phyloP scores from a whole-genome alignment of 2,888 invertebrate species.

The Congeria kusceri region DNA sequence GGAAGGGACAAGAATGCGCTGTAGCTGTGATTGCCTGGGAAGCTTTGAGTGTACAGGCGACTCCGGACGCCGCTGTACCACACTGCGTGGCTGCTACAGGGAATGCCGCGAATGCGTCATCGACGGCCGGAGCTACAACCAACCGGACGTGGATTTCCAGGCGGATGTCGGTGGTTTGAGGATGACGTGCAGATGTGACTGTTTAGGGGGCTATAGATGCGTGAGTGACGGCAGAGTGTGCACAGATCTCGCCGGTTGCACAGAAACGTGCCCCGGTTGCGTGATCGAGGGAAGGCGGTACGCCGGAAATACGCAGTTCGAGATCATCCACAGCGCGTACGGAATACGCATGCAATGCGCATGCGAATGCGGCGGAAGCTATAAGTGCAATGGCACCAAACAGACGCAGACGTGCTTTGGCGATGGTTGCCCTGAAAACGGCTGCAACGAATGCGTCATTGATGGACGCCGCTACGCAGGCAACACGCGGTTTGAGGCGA shows the following conservation, averaged over 20 bases:
- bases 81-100: conserved; percentile 25
- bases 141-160: conserved; percentile 47
- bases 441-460: conserved; percentile 49
- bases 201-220: conserved; percentile 37
- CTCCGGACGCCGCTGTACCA: conserved; percentile 16
- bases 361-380: conserved; percentile 41
- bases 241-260: conserved; percentile 19
- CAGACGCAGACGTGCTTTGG: conserved; percentile 25
- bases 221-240: conserved; percentile 26
- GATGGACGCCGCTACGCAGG: conserved; percentile 31
- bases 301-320: conserved; percentile 60
- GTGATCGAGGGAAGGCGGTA: conserved; percentile 61
- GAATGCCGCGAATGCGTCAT: conserved; percentile 51
- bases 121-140: conserved; percentile 23
- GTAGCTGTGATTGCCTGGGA: conserved; percentile 50
- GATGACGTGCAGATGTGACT: conserved; percentile 49
- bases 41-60: conserved; percentile 29
- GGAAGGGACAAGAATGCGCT: conserved; percentile 47
- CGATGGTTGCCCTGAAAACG: conserved; percentile 14
- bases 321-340: conserved; percentile 43
- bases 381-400: conserved; percentile 32
- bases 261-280: conserved; percentile 47
- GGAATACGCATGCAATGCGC: conserved; percentile 37
- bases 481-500: conserved; percentile 29
- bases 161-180: conserved; percentile 38